phyloP scores from a whole-genome alignment of 2,888 invertebrate genomes.

The Epirrhoe tristata region DNA sequence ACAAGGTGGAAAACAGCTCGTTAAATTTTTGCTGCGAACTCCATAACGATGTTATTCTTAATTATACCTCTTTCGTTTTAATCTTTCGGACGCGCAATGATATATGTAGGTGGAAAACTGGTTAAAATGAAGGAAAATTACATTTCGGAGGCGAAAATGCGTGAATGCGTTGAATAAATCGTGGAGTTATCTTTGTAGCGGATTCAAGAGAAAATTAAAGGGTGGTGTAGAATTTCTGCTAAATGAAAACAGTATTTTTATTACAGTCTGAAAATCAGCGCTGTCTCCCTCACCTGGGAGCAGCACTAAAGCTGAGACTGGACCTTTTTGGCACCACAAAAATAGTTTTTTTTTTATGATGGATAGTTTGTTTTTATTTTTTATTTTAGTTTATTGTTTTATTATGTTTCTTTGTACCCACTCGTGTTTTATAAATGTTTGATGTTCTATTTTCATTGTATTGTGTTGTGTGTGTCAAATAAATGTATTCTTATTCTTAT shows the following conservation, averaged over 20 bases:
- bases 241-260: slow-evolving; percentile 12
- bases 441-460: no score
- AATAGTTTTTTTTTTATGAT: no score
- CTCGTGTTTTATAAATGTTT: no score
- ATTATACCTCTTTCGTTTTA: slow-evolving; percentile 37
- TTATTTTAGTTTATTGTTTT: no score
- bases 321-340: no score
- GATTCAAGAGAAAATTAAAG: slow-evolving; percentile 27
- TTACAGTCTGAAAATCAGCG: no score
- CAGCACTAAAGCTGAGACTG: no score
- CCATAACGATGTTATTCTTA: slow-evolving; percentile 36
- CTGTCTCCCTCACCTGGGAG: no score
- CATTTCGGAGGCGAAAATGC: slow-evolving; percentile 27
- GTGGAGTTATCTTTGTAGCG: slow-evolving; percentile 22
- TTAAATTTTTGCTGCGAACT: slow-evolving; percentile 33
- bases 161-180: slow-evolving; percentile 33
- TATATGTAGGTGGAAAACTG: slow-evolving; percentile 29
- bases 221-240: slow-evolving; percentile 6
- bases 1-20: slow-evolving; percentile 29
- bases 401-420: no score
- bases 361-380: no score
- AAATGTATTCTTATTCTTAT: no score
- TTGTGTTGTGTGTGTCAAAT: no score
- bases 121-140: slow-evolving; percentile 29
- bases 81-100: slow-evolving; percentile 28